Percentiles rank a stretch among this genome's conserved stretches.
Evolutionary conservation across 2,113 vertebrate species (phyloP).

Genomic region (Melanotaenia duboulayi): DNA sequence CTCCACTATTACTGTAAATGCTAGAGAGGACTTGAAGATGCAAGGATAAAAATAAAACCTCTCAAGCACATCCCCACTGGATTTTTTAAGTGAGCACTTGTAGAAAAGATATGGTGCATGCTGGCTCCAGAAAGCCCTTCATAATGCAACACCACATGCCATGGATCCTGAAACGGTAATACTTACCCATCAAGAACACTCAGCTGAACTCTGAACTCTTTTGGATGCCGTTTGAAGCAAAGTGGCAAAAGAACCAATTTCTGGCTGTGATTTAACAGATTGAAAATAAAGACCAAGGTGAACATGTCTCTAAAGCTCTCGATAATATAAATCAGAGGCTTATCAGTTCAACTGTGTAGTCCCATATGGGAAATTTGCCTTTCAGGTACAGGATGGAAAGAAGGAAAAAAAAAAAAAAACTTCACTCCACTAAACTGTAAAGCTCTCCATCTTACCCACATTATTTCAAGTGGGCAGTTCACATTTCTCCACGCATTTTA

Average conservation of each 20-base stretch:
- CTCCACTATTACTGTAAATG: conserved; percentile 47
- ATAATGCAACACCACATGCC: conserved; percentile 48
- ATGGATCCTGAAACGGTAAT: conserved; percentile 25
- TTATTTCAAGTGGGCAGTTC: conserved; percentile 60
- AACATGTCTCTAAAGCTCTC: conserved; percentile 22
- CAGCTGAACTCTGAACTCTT: conserved; percentile 47
- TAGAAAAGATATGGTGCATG: conserved; percentile 32
- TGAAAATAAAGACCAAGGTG: conserved; percentile 48
- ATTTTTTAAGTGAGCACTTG: conserved; percentile 53
- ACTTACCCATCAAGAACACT: conserved; percentile 39
- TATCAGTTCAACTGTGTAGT: conserved; percentile 37
- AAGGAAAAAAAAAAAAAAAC: conserved; percentile 14
- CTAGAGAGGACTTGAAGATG: conserved; percentile 55
- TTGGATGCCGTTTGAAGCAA: conserved; percentile 19
- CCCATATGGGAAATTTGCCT: conserved; percentile 49
- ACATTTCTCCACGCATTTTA: conserved; percentile 54
- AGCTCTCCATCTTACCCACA: conserved; percentile 35
- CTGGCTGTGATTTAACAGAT: conserved; percentile 16
- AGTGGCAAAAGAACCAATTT: conserved; percentile 34
- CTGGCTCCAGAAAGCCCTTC: conserved; percentile 30
- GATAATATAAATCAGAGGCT: conserved; percentile 48
- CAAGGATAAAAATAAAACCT: conserved; percentile 71
- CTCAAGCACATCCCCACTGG: conserved; percentile 52
- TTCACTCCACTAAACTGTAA: conserved; percentile 23
- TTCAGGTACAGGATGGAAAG: conserved; percentile 14